These are phyloP conservation scores for Sarotherodon lohbergeri DNA, from an alignment of 2,113 vertebrate species.

Conservation along the genomic window DNA sequence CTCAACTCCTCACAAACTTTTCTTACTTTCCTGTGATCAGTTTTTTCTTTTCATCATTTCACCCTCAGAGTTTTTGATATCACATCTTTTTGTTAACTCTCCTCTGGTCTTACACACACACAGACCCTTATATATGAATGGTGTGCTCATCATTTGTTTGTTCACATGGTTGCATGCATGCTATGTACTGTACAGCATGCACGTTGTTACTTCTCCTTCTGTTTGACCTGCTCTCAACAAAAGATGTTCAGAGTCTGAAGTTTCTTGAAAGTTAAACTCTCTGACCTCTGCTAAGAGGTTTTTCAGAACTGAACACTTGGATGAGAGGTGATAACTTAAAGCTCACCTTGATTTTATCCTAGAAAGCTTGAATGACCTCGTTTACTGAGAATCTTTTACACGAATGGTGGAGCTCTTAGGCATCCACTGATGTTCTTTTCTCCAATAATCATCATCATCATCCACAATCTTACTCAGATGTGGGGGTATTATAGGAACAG, in stretches of 20 bases:
- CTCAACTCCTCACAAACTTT: neutral
- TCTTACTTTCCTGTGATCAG: neutral
- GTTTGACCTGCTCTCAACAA: neutral
- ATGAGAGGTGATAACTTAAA: neutral
- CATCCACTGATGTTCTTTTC: neutral
- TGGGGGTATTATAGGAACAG: neutral
- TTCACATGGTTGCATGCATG: neutral
- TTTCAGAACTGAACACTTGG: neutral
- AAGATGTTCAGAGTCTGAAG: neutral
- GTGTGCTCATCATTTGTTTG: neutral
- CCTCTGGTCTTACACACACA: neutral
- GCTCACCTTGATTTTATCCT: neutral
- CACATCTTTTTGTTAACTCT: neutral
- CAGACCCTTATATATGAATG: neutral
- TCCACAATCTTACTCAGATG: neutral
- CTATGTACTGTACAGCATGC: neutral
- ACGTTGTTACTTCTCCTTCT: neutral
- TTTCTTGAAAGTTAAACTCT: neutral
- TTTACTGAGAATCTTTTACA: neutral
- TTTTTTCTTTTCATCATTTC: neutral
- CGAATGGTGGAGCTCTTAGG: neutral
- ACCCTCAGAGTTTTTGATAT: neutral
- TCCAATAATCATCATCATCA: neutral
- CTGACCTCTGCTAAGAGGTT: neutral
- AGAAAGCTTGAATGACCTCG: neutral